Evolutionary conservation across 2,113 vertebrate genomes (phyloP), one percentile per base, ranked within the genome.

Genomic region (Cariama cristata): DNA sequence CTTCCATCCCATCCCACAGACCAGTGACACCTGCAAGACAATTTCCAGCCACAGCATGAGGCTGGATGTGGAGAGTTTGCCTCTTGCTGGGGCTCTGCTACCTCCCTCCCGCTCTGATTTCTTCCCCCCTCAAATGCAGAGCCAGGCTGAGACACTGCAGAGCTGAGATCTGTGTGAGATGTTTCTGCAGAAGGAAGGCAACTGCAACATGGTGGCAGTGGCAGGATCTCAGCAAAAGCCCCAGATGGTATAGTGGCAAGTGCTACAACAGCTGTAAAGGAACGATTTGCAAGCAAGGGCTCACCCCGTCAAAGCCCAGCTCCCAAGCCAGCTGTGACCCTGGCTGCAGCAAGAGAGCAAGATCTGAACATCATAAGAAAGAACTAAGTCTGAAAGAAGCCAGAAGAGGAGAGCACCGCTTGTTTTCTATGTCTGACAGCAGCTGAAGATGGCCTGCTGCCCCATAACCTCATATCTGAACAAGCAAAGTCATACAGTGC

Each of bases 1-100:
- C 15, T 44, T 79, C 56, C 47, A 91, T 71, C 72, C 72, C 44
- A 86, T 71, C 40, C 50, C 53, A 62, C 0, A 0, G 38, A 82
- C 69, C 56, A 40, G 52, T 47, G 33, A 68, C 64, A 79, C 84
- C 53, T 79, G 27, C 60, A 79, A 91, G 66, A 72, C 24, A 72
- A 91, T 91, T 95, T 73, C 62, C 35, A 95, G 40, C 8, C 53
- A 44, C 87, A 91, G 81, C 81, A 72, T 35, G 74, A 85, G 24
- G 63, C 16, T 60, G 40, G 13, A 64, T 47, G 49, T 50, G 16
- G 68, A 59, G 44, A 87, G 16, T 0, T 0, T 64, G 52, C 6
- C 14, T 75, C 66, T 75, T 87, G 17, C 67, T 72, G 80, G n/a
- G 52, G 30, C 22, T 93, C 17, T 21, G 30, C 42, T 64, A 8